Percentiles rank a stretch among this genome's conserved stretches.
phyloP scores from a whole-genome alignment of 2,888 invertebrate genomes.

The Eupelmus urozonus region DNA sequence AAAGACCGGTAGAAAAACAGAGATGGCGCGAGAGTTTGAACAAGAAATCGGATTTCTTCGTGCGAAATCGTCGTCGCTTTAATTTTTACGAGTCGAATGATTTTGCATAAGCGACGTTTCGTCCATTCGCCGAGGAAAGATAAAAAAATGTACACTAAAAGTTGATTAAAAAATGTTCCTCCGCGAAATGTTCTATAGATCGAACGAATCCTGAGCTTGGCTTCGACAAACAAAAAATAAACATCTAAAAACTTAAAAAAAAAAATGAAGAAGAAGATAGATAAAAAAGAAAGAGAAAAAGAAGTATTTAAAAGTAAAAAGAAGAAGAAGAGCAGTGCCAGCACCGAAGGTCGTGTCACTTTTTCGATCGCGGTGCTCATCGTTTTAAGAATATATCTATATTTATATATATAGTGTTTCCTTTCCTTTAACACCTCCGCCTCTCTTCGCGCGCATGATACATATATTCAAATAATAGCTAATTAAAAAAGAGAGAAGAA shows the following conservation, averaged over 20 bases:
- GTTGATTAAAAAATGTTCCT: slow-evolving; percentile 2
- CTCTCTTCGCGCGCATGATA: slow-evolving; percentile 14
- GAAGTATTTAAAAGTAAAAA: slow-evolving; percentile 33
- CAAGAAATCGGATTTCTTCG: not conserved
- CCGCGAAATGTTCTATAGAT: slow-evolving; percentile 15
- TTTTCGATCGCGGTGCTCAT: slow-evolving; percentile 48
- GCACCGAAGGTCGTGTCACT: slow-evolving; percentile 42
- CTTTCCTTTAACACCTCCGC: not conserved
- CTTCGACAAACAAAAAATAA: slow-evolving; percentile 52
- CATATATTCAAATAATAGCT: slow-evolving; percentile 54
- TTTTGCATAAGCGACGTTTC: slow-evolving; percentile 4
- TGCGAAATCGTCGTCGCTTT: slow-evolving; percentile 31
- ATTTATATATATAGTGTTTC: slow-evolving; percentile 25
- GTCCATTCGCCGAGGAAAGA: slow-evolving; percentile 5
- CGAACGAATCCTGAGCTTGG: slow-evolving; percentile 39
- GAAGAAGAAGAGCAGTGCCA: slow-evolving; percentile 51
- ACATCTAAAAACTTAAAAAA: slow-evolving; percentile 58
- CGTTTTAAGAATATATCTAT: slow-evolving; percentile 39
- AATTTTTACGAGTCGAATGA: not conserved
- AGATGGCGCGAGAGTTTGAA: not conserved
- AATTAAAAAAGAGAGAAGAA: slow-evolving; percentile 43
- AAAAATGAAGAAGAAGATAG: slow-evolving; percentile 10
- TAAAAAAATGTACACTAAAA: slow-evolving; percentile 22
- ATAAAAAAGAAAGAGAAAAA: not conserved
- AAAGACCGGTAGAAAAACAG: not conserved